A percentile compares a stretch with the other conserved stretches of the same genome.
These are phyloP conservation scores for Macquaria ambigua DNA, from an alignment of 2,113 vertebrate genomes.

Conservation along the genomic window DNA sequence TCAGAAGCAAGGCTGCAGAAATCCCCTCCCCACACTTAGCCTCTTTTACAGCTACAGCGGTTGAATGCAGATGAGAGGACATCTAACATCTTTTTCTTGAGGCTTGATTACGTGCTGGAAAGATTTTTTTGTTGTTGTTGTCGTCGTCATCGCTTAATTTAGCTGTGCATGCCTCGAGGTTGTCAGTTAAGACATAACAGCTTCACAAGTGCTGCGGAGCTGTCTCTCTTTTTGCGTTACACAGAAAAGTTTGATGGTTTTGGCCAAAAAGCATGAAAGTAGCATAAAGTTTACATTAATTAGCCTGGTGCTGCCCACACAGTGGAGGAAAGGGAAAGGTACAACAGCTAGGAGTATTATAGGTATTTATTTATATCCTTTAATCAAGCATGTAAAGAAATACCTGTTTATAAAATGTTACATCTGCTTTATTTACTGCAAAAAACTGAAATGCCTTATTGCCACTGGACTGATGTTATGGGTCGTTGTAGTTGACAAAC, in stretches of 20 bases:
- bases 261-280: conserved; percentile 7
- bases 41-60: conserved; percentile 41
- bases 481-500: neutral
- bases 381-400: too few relatives aligned
- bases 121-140: neutral
- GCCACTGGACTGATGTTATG: neutral
- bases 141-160: neutral
- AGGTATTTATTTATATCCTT: neutral
- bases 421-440: neutral
- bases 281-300: conserved; percentile 17
- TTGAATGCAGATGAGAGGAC: conserved; percentile 59
- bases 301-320: neutral
- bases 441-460: neutral
- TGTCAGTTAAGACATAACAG: conserved; percentile 44
- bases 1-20: conserved; percentile 59
- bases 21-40: conserved; percentile 43
- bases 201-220: conserved; percentile 23
- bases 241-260: conserved; percentile 18
- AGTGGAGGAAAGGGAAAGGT: too few relatives aligned
- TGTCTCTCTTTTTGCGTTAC: neutral
- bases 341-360: neutral
- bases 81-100: conserved; percentile 23
- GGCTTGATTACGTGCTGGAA: neutral
- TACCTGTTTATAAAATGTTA: neutral
- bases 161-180: conserved; percentile 34